Percentiles rank a stretch among this genome's conserved stretches.
phyloP scores from a whole-genome alignment of 2,888 invertebrate species.

The Pandemis heparana region DNA sequence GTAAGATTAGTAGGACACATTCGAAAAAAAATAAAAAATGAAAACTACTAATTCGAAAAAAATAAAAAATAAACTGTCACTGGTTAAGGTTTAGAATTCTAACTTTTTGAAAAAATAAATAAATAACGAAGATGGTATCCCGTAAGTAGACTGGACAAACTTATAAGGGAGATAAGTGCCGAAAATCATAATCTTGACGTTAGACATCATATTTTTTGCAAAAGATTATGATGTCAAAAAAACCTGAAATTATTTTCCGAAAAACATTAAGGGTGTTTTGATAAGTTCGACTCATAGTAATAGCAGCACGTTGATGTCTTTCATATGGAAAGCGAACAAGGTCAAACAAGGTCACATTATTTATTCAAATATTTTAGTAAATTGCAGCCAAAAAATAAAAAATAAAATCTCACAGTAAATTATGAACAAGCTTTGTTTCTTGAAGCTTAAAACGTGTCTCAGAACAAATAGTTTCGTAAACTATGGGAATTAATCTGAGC shows the following conservation, averaged over 20 bases:
- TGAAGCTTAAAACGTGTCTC: constrained; percentile 39
- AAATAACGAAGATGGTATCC: too few species aligned
- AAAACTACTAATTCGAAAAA: too few species aligned
- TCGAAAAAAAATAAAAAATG: too few species aligned
- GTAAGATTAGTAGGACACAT: too few species aligned
- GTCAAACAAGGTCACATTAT: background rate
- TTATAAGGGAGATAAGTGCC: too few species aligned
- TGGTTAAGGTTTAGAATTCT: too few species aligned
- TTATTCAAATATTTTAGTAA: background rate
- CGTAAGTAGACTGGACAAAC: too few species aligned
- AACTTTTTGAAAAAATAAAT: too few species aligned
- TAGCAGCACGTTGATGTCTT: background rate
- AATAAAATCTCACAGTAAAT: background rate
- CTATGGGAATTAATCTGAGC: constrained; percentile 40
- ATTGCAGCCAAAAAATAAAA: too few species aligned
- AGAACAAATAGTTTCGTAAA: constrained; percentile 46
- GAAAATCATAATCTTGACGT: too few species aligned
- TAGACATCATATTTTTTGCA: too few species aligned
- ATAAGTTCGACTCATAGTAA: background rate
- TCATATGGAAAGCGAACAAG: background rate
- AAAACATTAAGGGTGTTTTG: background rate
- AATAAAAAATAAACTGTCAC: too few species aligned
- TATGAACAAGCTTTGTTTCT: constrained; percentile 8
- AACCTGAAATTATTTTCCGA: background rate
- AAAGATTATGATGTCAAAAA: background rate